These are phyloP conservation scores for Phalanger gymnotis DNA, from an alignment of 2,797 vertebrate genomes.

Conservation along the genomic window DNA sequence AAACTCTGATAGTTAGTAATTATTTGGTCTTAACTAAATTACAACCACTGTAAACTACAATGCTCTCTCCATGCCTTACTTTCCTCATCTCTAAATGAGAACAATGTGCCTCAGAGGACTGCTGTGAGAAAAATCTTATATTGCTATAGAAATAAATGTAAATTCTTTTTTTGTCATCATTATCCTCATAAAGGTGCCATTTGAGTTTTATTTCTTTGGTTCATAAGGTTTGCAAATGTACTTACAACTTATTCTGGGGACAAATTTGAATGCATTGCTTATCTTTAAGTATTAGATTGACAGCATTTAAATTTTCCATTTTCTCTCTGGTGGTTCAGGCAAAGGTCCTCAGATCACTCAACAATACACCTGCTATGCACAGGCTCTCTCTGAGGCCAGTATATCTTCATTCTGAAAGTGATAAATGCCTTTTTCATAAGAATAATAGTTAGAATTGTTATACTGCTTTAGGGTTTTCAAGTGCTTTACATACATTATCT, in stretches of 20 bases:
- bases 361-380: neutral
- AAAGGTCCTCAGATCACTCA: neutral
- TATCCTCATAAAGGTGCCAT: neutral
- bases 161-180: neutral
- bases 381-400: neutral
- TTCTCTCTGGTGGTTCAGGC: constrained; percentile 5
- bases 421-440: constrained; percentile 21
- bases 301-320: neutral
- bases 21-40: neutral
- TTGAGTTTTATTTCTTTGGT: neutral
- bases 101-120: neutral
- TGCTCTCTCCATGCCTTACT: neutral
- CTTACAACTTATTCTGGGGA: neutral
- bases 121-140: neutral
- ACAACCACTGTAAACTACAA: neutral
- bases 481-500: neutral
- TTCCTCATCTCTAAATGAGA: neutral
- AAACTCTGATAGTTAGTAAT: neutral
- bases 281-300: neutral
- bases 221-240: neutral
- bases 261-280: neutral
- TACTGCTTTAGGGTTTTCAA: neutral
- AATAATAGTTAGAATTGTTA: neutral
- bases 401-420: constrained; percentile 1
- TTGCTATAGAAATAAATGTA: neutral